Conservation (phyloP, 1,140 invertebrate genomes). For the Leptonema lineaticorne region DNA sequence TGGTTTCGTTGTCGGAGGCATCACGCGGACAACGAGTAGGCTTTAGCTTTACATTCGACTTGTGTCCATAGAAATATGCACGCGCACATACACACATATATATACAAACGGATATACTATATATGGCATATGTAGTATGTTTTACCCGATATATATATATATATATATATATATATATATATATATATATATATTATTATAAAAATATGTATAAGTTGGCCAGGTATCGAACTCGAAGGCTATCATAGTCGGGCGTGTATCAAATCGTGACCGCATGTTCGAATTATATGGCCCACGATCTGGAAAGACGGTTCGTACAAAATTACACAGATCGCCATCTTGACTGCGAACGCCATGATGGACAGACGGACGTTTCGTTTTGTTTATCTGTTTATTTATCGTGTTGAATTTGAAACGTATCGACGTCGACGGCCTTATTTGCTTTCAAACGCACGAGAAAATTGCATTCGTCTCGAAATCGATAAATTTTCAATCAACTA, state of each 20-base stretch:
- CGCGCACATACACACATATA: background rate
- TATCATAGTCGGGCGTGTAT: constrained; percentile 18
- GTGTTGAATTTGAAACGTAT: background rate
- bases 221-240: constrained; percentile 17
- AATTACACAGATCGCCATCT: background rate
- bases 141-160: no score
- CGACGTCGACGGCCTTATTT: no score
- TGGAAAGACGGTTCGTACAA: background rate
- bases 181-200: no score
- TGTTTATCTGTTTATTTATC: no score
- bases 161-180: no score
- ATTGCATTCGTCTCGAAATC: no score
- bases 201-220: background rate
- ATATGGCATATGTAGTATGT: no score
- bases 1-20: constrained; percentile 32
- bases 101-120: background rate
- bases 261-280: constrained; percentile 21
- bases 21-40: constrained; percentile 28
- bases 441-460: no score
- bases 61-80: constrained; percentile 12
- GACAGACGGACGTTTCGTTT: background rate
- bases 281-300: constrained; percentile 9
- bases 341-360: background rate
- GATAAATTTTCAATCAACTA: no score
- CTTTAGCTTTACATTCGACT: constrained; percentile 20